These are phyloP conservation scores for Andrena camellia DNA, from an alignment of 2,888 invertebrate species.

Conservation along the genomic window DNA sequence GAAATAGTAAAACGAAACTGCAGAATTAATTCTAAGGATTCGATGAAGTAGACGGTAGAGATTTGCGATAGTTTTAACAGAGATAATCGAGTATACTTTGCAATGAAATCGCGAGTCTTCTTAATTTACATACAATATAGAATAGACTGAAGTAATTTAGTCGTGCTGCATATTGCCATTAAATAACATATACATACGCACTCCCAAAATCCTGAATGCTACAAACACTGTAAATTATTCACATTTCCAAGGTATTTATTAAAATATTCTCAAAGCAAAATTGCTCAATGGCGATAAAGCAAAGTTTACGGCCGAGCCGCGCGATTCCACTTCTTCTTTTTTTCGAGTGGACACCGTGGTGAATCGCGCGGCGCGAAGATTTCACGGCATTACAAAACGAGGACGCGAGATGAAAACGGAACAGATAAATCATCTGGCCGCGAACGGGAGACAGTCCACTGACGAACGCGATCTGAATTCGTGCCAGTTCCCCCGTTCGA, in stretches of 20 bases:
- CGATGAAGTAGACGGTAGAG: too few relatives aligned
- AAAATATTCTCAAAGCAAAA: neutral
- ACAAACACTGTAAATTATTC: neutral
- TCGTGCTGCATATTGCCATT: too few relatives aligned
- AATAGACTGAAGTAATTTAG: too few relatives aligned
- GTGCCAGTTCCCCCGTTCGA: constrained; percentile 47
- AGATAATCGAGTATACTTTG: neutral
- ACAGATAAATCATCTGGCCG: constrained; percentile 53
- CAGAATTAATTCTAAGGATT: too few relatives aligned
- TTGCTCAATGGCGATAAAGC: neutral
- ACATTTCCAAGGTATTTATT: neutral
- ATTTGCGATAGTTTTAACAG: too few relatives aligned
- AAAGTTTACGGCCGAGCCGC: neutral
- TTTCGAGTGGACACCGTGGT: neutral
- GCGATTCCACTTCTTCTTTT: neutral
- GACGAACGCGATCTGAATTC: constrained; percentile 64
- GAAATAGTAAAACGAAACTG: too few relatives aligned
- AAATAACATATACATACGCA: too few relatives aligned
- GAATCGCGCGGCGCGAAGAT: constrained; percentile 8
- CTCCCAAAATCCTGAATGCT: too few relatives aligned
- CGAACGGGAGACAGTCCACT: constrained; percentile 42
- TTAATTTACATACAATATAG: neutral
- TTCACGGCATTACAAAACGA: constrained; percentile 48
- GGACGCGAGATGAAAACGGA: constrained; percentile 58
- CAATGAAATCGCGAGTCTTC: neutral